Evolutionary conservation across 37 sponge, comb jelly and placozoan species (phyloP).

Genomic region (Haliclona indistincta): DNA sequence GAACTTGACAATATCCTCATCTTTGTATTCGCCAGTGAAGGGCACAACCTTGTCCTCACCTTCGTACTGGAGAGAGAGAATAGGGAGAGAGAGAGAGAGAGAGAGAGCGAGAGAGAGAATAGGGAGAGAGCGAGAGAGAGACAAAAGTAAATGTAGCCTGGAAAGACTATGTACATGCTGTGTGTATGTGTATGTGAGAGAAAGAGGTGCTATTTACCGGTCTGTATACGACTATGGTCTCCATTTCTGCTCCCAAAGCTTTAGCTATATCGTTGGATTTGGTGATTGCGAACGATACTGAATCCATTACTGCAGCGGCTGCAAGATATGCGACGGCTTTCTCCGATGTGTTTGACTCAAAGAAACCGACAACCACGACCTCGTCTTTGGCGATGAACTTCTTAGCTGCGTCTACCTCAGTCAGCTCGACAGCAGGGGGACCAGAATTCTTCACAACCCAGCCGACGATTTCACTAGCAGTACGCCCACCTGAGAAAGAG

Average conservation of each 20-base stretch:
- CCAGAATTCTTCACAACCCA: slow-evolving; percentile 97
- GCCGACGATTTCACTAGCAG: slow-evolving; percentile 82
- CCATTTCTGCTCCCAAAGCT: slow-evolving; percentile 43
- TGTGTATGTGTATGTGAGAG: too few species aligned
- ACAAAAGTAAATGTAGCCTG: too few species aligned
- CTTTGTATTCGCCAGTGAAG: too few species aligned
- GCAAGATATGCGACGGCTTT: slow-evolving; percentile 71
- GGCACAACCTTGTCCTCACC: too few species aligned
- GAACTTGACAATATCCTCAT: too few species aligned
- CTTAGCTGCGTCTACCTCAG: slow-evolving; percentile 55
- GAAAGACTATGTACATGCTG: too few species aligned
- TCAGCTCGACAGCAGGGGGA: slow-evolving; percentile 70
- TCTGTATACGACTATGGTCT: slow-evolving; percentile 65
- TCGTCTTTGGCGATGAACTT: slow-evolving; percentile 64
- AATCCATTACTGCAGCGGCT: slow-evolving; percentile 67
- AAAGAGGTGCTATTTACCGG: too few species aligned
- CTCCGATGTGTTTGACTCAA: slow-evolving; percentile 26
- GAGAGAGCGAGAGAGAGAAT: too few species aligned
- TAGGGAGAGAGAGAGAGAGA: too few species aligned
- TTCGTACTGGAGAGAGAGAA: too few species aligned
- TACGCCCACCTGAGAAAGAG: slow-evolving; percentile 70
- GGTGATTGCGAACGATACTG: slow-evolving; percentile 62
- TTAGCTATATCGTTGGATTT: slow-evolving; percentile 53
- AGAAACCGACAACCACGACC: slow-evolving; percentile 84
- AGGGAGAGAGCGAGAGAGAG: too few species aligned